Conservation (phyloP, 2,113 vertebrate species). For the Mirza zaza region DNA sequence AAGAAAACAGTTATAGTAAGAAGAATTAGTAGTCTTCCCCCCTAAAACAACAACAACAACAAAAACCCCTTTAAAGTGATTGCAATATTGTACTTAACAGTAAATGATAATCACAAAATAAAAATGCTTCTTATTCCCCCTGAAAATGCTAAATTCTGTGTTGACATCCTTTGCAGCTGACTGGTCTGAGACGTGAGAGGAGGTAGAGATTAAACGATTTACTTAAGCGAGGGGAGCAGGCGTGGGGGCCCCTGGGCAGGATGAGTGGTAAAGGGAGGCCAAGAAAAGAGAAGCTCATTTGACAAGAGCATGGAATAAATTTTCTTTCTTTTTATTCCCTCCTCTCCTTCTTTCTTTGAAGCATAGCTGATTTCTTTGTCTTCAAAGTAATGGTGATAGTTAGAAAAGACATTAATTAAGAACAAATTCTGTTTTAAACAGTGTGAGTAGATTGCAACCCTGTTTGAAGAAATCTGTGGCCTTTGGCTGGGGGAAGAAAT, state of each 20-base stretch:
- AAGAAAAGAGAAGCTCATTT: background rate
- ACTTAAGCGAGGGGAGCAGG: background rate
- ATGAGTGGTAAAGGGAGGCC: background rate
- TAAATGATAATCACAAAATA: conserved; percentile 28
- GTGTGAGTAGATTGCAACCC: background rate
- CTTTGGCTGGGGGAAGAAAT: background rate
- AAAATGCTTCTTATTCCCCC: background rate
- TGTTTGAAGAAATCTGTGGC: background rate
- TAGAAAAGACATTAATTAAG: conserved; percentile 55
- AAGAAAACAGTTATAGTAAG: background rate
- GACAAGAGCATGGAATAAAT: background rate
- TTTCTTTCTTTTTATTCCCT: background rate
- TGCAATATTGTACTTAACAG: background rate
- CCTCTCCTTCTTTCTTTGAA: conserved; percentile 23
- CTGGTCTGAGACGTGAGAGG: conserved; percentile 40
- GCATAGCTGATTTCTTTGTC: conserved; percentile 43
- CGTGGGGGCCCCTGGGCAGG: background rate
- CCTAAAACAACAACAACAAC: background rate
- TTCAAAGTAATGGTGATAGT: conserved; percentile 50
- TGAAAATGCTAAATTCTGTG: background rate
- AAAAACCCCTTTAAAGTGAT: background rate
- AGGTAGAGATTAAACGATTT: conserved; percentile 26
- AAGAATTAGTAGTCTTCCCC: background rate
- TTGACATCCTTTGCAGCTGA: background rate
- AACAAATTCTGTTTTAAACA: conserved; percentile 51